These are phyloP conservation scores for Busseola fusca DNA, from an alignment of 2,888 invertebrate genomes.

Conservation along the genomic window DNA sequence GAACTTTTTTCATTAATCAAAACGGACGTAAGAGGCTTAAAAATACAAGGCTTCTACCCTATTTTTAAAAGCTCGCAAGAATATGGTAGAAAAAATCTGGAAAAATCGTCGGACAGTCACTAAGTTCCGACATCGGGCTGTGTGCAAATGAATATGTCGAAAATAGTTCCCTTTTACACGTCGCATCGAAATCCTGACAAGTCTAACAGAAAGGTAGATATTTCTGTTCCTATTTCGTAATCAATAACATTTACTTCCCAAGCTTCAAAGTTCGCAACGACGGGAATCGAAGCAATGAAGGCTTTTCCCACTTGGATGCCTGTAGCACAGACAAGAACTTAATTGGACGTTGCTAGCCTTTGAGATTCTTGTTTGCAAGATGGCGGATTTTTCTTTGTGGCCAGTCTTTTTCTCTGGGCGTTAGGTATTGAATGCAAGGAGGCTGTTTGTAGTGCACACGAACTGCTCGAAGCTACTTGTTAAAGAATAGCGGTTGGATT, in stretches of 20 bases:
- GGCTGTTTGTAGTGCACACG: constrained; percentile 20
- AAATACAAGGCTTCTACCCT: constrained; percentile 17
- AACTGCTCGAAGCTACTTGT: constrained; percentile 7
- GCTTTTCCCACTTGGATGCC: constrained; percentile 46
- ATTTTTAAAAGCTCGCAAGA: constrained; percentile 13
- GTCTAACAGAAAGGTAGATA: constrained; percentile 16
- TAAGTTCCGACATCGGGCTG: neutral
- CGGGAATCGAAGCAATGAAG: constrained; percentile 44
- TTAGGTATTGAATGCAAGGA: constrained; percentile 37
- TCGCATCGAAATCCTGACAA: neutral
- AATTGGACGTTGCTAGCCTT: constrained; percentile 58
- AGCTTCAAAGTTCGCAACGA: constrained; percentile 42
- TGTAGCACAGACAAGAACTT: constrained; percentile 46
- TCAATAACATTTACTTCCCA: constrained; percentile 45
- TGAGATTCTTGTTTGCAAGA: constrained; percentile 47
- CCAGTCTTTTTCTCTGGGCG: constrained; percentile 16
- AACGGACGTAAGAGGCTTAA: constrained; percentile 47
- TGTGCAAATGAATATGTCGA: neutral
- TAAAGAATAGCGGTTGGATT: constrained; percentile 23
- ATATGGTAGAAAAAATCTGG: neutral
- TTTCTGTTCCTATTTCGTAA: constrained; percentile 24
- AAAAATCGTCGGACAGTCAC: neutral
- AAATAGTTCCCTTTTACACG: constrained; percentile 5
- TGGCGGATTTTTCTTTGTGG: constrained; percentile 38
- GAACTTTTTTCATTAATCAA: constrained; percentile 37